A percentile compares a stretch with the other conserved stretches of the same genome.
Conservation (phyloP, 1,140 invertebrate genomes). For the Diuraphis noxia region DNA sequence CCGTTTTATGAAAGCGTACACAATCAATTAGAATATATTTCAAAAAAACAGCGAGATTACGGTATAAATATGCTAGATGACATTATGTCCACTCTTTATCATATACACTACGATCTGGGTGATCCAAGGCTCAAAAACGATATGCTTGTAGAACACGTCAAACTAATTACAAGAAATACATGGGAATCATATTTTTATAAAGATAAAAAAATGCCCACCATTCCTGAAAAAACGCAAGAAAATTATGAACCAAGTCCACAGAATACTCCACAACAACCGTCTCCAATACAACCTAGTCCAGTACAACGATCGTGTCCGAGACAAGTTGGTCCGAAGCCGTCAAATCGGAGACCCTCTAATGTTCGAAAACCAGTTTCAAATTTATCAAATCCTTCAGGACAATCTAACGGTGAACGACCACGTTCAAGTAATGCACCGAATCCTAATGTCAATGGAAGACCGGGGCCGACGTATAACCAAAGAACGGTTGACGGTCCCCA, state of each 20-base stretch:
- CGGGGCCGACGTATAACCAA: not conserved
- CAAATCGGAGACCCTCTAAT: not conserved
- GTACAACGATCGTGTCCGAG: not conserved
- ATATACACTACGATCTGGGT: constrained; percentile 34
- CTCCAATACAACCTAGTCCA: not conserved
- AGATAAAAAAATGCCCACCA: not conserved
- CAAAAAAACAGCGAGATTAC: not conserved
- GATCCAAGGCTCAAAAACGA: constrained; percentile 27
- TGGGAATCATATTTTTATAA: constrained; percentile 35
- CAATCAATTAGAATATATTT: constrained; percentile 33
- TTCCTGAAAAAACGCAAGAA: not conserved
- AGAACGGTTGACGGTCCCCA: not conserved
- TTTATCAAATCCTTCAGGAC: no score
- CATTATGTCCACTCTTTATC: not conserved
- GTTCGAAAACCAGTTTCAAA: not conserved
- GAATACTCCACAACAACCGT: not conserved
- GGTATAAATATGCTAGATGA: constrained; percentile 37
- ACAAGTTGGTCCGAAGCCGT: not conserved
- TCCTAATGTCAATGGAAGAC: not conserved
- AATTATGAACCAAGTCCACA: not conserved
- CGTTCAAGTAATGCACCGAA: not conserved
- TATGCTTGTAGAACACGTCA: constrained; percentile 15
- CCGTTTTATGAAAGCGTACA: constrained; percentile 20
- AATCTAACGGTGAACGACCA: no score
- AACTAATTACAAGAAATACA: constrained; percentile 26